Conservation (phyloP, 2,113 vertebrate species). For the Phylloscopus trochiloides region DNA sequence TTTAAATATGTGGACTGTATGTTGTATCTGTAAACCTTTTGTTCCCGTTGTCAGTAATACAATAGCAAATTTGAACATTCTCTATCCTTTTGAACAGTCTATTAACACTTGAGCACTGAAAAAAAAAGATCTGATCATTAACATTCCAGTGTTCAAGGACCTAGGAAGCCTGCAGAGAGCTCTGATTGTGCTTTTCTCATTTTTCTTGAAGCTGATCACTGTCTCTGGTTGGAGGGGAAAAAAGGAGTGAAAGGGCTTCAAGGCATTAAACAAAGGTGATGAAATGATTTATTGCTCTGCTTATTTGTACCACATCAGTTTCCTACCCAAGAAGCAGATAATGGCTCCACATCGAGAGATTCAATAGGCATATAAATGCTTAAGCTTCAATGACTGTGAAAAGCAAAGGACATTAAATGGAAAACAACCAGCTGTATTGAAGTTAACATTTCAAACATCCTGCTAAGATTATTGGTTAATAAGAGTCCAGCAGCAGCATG, state of each 20-base stretch:
- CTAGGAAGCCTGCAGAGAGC: not conserved
- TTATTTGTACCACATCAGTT: conserved; percentile 17
- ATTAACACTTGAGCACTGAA: not conserved
- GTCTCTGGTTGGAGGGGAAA: not conserved
- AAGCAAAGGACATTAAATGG: not conserved
- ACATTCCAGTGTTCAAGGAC: not conserved
- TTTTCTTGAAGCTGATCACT: not conserved
- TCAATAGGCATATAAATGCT: not conserved
- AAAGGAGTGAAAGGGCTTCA: not conserved
- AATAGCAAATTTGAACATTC: not conserved
- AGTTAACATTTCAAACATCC: not conserved
- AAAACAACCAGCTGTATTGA: not conserved
- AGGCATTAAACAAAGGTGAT: not conserved
- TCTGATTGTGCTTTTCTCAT: not conserved
- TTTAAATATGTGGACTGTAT: not conserved
- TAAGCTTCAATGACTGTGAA: not conserved
- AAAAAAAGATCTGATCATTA: not conserved
- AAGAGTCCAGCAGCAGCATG: not conserved
- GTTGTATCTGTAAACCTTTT: not conserved
- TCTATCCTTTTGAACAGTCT: not conserved
- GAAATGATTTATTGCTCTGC: not conserved
- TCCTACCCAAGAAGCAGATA: not conserved
- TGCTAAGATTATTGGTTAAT: not conserved
- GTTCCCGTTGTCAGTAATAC: not conserved
- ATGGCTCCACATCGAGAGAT: not conserved